Percentiles rank a stretch among this genome's conserved stretches.
phyloP scores from a whole-genome alignment of 2,797 vertebrate species.

The Schizopygopsis malacanthus region DNA sequence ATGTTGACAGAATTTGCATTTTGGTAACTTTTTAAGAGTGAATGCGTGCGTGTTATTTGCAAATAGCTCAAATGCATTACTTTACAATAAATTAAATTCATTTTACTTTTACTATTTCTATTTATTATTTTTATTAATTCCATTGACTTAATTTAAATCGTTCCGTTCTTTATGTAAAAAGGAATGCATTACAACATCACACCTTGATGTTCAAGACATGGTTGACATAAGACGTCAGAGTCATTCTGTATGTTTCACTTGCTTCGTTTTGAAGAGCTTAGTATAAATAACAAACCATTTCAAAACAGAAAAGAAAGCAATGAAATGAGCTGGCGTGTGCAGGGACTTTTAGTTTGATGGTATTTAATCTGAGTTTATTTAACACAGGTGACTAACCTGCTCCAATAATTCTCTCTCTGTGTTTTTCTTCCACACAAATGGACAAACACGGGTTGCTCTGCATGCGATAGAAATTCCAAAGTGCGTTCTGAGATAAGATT shows the following conservation, averaged over 20 bases:
- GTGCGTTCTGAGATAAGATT: slow-evolving; percentile 76
- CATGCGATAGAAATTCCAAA: slow-evolving; percentile 72
- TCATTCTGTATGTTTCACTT: not conserved
- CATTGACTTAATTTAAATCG: not conserved
- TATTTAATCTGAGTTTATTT: not conserved
- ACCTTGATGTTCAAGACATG: not conserved
- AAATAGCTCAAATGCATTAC: not conserved
- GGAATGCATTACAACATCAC: too few relatives aligned
- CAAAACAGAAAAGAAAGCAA: not conserved
- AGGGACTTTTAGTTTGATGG: not conserved
- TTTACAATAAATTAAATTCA: not conserved
- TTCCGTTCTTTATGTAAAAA: not conserved
- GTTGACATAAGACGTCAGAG: not conserved
- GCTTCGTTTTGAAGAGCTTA: not conserved
- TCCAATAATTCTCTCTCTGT: not conserved
- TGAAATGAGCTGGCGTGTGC: slow-evolving; percentile 1
- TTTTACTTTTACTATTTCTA: not conserved
- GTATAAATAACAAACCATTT: not conserved
- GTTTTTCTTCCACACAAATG: not conserved
- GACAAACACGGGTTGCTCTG: slow-evolving; percentile 62
- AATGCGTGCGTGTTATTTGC: not conserved
- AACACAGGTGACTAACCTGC: not conserved
- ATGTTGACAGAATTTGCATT: not conserved
- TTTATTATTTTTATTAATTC: not conserved
- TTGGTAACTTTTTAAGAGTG: not conserved